phyloP scores from a whole-genome alignment of 2,888 invertebrate species.

The Protonemura montana region DNA sequence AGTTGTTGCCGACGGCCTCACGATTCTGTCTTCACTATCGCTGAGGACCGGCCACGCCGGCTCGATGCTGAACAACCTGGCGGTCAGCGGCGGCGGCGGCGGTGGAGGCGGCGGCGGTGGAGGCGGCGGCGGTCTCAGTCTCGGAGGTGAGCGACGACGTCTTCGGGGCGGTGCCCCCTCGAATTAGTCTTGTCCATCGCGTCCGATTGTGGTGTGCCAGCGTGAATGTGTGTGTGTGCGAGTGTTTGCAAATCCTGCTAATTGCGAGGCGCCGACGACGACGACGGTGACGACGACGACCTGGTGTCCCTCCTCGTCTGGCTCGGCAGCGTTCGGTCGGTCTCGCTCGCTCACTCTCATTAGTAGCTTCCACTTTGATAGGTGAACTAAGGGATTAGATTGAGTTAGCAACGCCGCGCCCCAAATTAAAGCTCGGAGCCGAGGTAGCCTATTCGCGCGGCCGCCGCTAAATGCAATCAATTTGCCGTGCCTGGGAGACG shows the following conservation, averaged over 20 bases:
- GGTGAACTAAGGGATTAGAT: conserved; percentile 51
- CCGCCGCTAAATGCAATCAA: conserved; percentile 50
- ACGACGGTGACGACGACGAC: neutral
- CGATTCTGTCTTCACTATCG: conserved; percentile 51
- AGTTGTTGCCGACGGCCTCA: conserved; percentile 45
- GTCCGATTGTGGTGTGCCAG: neutral
- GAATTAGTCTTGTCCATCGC: conserved; percentile 33
- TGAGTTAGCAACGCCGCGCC: conserved; percentile 51
- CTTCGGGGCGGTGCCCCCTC: conserved; percentile 35
- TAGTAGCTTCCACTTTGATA: conserved; percentile 50
- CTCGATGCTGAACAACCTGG: conserved; percentile 56
- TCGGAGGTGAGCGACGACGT: conserved; percentile 1
- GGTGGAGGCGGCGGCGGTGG: conserved; percentile 47
- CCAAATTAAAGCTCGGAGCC: conserved; percentile 50
- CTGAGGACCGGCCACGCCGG: conserved; percentile 50
- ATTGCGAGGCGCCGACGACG: conserved; percentile 43
- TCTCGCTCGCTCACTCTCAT: conserved; percentile 46
- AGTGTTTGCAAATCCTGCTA: conserved; percentile 47
- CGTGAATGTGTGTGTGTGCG: neutral
- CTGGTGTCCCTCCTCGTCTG: neutral
- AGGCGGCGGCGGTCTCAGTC: neutral
- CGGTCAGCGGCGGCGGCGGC: conserved; percentile 54
- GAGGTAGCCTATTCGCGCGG: conserved; percentile 49
- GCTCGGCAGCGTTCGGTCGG: neutral
- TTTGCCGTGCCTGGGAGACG: conserved; percentile 49